phyloP scores from a whole-genome alignment of 1,140 invertebrate genomes.

The Coelopa frigida region DNA sequence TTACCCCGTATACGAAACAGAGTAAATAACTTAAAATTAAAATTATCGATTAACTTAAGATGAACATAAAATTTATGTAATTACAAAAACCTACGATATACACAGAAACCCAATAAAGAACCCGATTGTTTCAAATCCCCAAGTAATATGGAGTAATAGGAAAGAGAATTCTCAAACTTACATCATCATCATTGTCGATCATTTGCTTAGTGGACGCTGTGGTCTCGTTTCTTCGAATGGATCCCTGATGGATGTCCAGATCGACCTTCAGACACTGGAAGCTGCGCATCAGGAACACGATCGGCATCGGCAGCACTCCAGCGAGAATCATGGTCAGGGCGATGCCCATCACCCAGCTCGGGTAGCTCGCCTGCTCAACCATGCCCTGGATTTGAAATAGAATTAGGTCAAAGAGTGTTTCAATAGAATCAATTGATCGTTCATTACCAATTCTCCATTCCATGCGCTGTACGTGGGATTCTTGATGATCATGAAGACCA shows the following conservation, averaged over 20 bases:
- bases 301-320: conserved; percentile 75
- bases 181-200: conserved; percentile 79
- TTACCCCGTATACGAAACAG: no score
- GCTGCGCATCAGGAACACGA: conserved; percentile 70
- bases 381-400: conserved; percentile 60
- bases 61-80: no score
- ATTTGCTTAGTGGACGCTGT: conserved; percentile 86
- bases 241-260: conserved; percentile 78
- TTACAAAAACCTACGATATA: no score
- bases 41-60: no score
- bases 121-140: no score
- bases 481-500: conserved; percentile 70
- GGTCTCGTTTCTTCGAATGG: conserved; percentile 79
- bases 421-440: conserved; percentile 10
- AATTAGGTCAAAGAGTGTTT: no score
- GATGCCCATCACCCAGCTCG: conserved; percentile 76
- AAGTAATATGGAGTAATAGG: no score
- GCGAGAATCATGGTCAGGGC: conserved; percentile 68
- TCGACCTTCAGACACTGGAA: conserved; percentile 79
- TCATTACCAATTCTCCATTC: conserved; percentile 62
- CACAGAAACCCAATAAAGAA: no score
- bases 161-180: conserved; percentile 59
- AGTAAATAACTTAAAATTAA: no score
- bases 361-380: conserved; percentile 63
- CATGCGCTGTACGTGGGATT: conserved; percentile 78